phyloP scores from a whole-genome alignment of 1,140 invertebrate genomes.

The Brachionus rubens region DNA sequence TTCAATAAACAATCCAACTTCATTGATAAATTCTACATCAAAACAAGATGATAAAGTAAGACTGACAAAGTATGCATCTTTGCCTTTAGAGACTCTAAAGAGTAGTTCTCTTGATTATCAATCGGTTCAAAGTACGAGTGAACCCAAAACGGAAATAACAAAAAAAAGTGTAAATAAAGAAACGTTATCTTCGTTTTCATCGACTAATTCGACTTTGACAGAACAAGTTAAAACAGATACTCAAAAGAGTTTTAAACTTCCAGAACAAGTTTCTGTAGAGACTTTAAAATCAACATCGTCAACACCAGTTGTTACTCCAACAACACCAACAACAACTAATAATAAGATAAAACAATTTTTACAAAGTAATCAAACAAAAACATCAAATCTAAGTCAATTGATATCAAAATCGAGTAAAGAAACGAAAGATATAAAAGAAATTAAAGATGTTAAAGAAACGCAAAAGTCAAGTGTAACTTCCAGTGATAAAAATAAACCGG shows the following conservation, averaged over 20 bases:
- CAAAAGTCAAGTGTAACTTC: too few species aligned
- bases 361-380: conserved; percentile 2
- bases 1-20: conserved; percentile 16
- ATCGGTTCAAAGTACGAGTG: not conserved
- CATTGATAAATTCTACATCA: not conserved
- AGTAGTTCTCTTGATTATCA: not conserved
- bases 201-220: not conserved
- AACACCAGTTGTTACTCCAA: not conserved
- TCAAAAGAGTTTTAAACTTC: too few species aligned
- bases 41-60: not conserved
- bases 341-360: conserved; percentile 1
- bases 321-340: conserved; percentile 10
- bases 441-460: not conserved
- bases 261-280: too few species aligned
- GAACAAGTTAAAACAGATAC: not conserved
- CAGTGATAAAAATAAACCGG: too few species aligned
- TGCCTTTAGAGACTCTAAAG: conserved; percentile 1
- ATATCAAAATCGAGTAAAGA: not conserved
- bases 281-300: not conserved
- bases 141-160: not conserved
- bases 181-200: not conserved
- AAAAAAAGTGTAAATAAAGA: not conserved
- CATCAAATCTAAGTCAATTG: not conserved
- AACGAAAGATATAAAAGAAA: not conserved
- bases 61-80: conserved; percentile 4